Evolutionary conservation across 1,140 invertebrate genomes (phyloP).

Genomic region (Zaprionus gabonicus): DNA sequence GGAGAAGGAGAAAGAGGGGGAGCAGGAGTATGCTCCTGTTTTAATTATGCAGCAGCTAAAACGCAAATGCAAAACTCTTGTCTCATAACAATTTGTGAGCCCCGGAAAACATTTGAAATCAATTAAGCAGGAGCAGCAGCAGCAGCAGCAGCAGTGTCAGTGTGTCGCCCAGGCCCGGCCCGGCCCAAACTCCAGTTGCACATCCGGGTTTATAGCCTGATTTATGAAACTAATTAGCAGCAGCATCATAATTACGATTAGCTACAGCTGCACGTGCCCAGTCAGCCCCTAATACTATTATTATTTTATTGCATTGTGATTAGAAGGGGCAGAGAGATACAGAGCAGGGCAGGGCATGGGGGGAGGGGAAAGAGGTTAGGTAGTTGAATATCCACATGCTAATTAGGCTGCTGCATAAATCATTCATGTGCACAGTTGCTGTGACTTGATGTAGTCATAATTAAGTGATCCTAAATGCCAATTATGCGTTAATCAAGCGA

Average conservation of each 20-base stretch:
- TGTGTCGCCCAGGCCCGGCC: neutral
- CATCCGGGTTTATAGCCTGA: slow-evolving; percentile 67
- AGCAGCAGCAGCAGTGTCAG: neutral
- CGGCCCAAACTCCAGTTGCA: neutral
- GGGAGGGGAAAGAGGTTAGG: too few species aligned
- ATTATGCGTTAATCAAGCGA: slow-evolving; percentile 34
- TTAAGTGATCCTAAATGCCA: slow-evolving; percentile 34
- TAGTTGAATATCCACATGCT: slow-evolving; percentile 9
- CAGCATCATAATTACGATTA: slow-evolving; percentile 44
- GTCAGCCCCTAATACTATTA: slow-evolving; percentile 19
- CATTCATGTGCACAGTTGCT: slow-evolving; percentile 25
- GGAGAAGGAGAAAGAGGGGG: neutral
- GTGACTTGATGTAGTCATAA: slow-evolving; percentile 26
- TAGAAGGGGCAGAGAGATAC: neutral
- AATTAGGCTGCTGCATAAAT: slow-evolving; percentile 45
- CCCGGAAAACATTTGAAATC: slow-evolving; percentile 68
- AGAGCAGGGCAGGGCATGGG: neutral
- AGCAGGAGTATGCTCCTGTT: neutral
- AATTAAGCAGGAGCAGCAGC: slow-evolving; percentile 52
- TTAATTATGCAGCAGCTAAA: slow-evolving; percentile 65
- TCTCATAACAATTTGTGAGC: slow-evolving; percentile 45
- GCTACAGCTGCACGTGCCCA: neutral
- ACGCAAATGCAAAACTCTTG: slow-evolving; percentile 76
- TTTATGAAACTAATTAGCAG: slow-evolving; percentile 78
- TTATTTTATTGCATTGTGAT: slow-evolving; percentile 34